These are phyloP conservation scores for Drosophila limbata DNA, from an alignment of 2,888 invertebrate species.

Conservation along the genomic window DNA sequence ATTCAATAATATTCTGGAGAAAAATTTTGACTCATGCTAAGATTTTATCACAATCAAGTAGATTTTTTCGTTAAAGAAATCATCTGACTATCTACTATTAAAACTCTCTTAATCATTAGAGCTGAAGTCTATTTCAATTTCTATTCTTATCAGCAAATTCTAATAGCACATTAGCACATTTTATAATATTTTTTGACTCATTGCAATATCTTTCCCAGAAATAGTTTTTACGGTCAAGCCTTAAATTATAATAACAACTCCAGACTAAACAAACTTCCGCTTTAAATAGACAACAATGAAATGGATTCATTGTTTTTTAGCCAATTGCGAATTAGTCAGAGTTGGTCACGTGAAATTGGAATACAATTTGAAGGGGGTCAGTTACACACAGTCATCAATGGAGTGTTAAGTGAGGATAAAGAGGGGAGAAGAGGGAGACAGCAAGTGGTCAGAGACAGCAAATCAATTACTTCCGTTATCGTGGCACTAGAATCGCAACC, in stretches of 20 bases:
- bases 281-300: constrained; percentile 27
- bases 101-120: too few species aligned
- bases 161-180: background rate
- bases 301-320: constrained; percentile 23
- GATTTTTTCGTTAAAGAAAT: too few species aligned
- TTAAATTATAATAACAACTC: background rate
- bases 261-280: constrained; percentile 43
- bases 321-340: constrained; percentile 25
- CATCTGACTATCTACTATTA: too few species aligned
- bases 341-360: constrained; percentile 37
- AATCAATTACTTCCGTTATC: constrained; percentile 74
- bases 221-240: constrained; percentile 10
- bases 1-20: too few species aligned
- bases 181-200: constrained; percentile 10
- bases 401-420: background rate
- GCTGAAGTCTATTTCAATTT: background rate
- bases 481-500: constrained; percentile 33
- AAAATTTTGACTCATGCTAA: too few species aligned
- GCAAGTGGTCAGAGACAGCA: constrained; percentile 47
- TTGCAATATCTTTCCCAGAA: background rate
- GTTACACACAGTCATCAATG: constrained; percentile 12
- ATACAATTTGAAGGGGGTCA: constrained; percentile 15
- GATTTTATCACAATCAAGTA: too few species aligned
- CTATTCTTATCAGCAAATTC: background rate
- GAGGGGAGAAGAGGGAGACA: background rate